These are phyloP conservation scores for Pelodytes ibericus DNA, from an alignment of 2,797 vertebrate species.

Conservation along the genomic window DNA sequence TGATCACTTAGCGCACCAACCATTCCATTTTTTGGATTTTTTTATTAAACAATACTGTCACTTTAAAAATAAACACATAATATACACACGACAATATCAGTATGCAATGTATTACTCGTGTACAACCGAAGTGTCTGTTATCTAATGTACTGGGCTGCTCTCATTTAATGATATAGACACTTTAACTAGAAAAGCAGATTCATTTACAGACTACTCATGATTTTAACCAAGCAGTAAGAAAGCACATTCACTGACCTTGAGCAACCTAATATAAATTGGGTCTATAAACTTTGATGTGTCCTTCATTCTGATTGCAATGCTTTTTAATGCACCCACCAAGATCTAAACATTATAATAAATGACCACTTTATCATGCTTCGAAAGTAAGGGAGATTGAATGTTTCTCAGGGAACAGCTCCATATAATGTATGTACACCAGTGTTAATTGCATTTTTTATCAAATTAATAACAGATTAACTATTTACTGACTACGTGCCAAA, in stretches of 20 bases:
- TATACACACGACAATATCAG: neutral
- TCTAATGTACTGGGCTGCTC: slow-evolving; percentile 31
- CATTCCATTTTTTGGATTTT: too few species aligned
- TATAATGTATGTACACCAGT: slow-evolving; percentile 49
- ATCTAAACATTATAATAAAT: slow-evolving; percentile 62
- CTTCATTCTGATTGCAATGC: slow-evolving; percentile 54
- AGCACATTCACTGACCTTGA: slow-evolving; percentile 70
- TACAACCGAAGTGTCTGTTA: slow-evolving; percentile 7
- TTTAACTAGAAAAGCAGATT: slow-evolving; percentile 47
- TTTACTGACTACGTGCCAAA: slow-evolving; percentile 63
- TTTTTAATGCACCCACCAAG: slow-evolving; percentile 53
- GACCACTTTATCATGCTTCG: slow-evolving; percentile 57
- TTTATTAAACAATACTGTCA: too few species aligned
- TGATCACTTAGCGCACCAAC: too few species aligned
- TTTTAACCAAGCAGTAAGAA: slow-evolving; percentile 57
- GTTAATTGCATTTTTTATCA: slow-evolving; percentile 70
- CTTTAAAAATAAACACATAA: neutral
- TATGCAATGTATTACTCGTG: slow-evolving; percentile 26
- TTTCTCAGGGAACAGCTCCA: slow-evolving; percentile 54
- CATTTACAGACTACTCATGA: slow-evolving; percentile 60
- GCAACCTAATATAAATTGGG: slow-evolving; percentile 67
- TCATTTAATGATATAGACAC: slow-evolving; percentile 28
- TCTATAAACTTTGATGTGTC: slow-evolving; percentile 67
- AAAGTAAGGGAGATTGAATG: slow-evolving; percentile 56
- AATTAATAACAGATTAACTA: slow-evolving; percentile 70